Conservation (phyloP, 2,888 invertebrate species). For the Chalcosyrphus nemorum region DNA sequence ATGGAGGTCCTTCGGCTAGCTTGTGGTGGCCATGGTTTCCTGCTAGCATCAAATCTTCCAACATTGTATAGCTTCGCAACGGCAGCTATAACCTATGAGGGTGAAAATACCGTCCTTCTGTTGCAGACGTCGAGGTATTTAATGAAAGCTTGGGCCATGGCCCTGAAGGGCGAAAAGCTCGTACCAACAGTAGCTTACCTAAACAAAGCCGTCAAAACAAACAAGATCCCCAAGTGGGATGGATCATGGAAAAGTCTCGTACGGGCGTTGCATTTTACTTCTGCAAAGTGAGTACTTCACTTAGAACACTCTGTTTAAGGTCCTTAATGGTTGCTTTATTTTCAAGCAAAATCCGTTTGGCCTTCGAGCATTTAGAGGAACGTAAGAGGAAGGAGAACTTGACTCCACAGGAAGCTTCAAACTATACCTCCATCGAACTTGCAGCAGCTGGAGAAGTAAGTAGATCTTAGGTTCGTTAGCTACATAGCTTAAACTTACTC, state of each 20-base stretch:
- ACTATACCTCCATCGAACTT: constrained; percentile 90
- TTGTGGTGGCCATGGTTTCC: constrained; percentile 98
- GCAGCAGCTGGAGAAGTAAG: constrained; percentile 89
- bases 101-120: constrained; percentile 96
- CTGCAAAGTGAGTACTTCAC: constrained; percentile 79
- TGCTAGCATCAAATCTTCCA: constrained; percentile 92
- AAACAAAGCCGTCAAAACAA: constrained; percentile 54
- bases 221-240: constrained; percentile 73
- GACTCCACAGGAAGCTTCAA: constrained; percentile 90
- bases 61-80: constrained; percentile 91
- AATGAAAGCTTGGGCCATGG: constrained; percentile 89
- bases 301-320: not conserved
- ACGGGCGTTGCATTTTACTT: constrained; percentile 80
- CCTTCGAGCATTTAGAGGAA: constrained; percentile 86
- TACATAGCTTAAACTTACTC: not conserved
- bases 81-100: constrained; percentile 96
- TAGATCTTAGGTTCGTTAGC: too few species aligned
- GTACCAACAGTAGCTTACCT: constrained; percentile 88
- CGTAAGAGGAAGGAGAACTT: constrained; percentile 85
- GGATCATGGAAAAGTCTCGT: constrained; percentile 78
- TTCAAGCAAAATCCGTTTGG: constrained; percentile 86
- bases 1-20: constrained; percentile 93
- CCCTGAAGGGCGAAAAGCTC: constrained; percentile 83
- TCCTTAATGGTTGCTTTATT: too few species aligned
- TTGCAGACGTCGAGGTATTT: constrained; percentile 94